These are phyloP conservation scores for Chironomus tepperi DNA, from an alignment of 1,140 invertebrate genomes.

Conservation along the genomic window DNA sequence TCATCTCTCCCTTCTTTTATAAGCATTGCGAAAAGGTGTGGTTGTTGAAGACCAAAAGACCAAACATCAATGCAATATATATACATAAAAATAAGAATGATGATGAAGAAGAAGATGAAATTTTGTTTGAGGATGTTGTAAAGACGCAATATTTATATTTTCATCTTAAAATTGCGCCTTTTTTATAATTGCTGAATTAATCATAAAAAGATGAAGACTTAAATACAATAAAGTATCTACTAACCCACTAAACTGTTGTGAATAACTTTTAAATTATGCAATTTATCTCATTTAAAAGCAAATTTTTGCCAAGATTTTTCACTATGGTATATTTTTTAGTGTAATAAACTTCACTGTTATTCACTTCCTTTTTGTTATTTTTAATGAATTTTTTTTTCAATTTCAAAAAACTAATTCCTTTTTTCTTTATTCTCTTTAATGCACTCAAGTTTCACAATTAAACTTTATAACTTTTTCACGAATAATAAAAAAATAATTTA, in stretches of 20 bases:
- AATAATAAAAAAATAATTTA: neutral
- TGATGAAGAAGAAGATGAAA: neutral
- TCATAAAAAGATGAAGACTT: neutral
- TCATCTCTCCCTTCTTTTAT: neutral
- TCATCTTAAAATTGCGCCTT: neutral
- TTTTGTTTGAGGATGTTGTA: neutral
- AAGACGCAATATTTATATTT: conserved; percentile 7
- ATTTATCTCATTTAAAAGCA: neutral
- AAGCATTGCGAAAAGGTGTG: neutral
- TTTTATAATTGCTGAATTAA: neutral
- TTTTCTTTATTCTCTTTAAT: neutral
- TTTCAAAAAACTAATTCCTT: neutral
- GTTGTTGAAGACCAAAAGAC: neutral
- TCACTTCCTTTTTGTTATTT: neutral
- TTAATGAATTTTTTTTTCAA: neutral
- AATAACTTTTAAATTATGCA: neutral
- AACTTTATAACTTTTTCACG: neutral
- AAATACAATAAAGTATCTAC: neutral
- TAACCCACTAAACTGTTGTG: neutral
- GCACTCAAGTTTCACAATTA: neutral
- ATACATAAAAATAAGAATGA: neutral
- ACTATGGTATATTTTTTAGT: neutral
- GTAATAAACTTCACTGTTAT: no score
- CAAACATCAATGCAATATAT: neutral
- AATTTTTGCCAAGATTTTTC: neutral